These are phyloP conservation scores for Callyntrura sp. DNA, from an alignment of 2,888 invertebrate genomes.

Conservation along the genomic window DNA sequence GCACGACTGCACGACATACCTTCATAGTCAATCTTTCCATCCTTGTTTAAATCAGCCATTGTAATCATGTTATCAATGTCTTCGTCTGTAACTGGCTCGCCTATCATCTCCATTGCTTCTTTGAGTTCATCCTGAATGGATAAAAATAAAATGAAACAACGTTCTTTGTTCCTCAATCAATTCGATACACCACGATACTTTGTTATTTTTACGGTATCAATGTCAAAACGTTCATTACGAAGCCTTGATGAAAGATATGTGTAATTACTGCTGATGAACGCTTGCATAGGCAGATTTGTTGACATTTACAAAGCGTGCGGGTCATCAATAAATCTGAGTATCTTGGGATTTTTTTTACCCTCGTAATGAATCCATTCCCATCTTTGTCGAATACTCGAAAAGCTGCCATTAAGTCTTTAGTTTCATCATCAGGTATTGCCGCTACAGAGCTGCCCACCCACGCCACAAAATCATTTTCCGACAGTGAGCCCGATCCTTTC, in stretches of 20 bases:
- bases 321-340: too few relatives aligned
- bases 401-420: constrained; percentile 92
- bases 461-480: constrained; percentile 79
- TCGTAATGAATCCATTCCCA: constrained; percentile 94
- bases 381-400: constrained; percentile 96
- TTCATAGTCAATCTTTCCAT: constrained; percentile 93
- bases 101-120: constrained; percentile 93
- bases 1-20: constrained; percentile 87
- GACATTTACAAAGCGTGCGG: not conserved
- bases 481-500: constrained; percentile 71
- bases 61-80: constrained; percentile 91
- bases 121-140: constrained; percentile 91
- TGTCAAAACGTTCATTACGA: constrained; percentile 34
- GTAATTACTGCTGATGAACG: constrained; percentile 20
- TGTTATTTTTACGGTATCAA: constrained; percentile 37
- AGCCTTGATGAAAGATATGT: constrained; percentile 10
- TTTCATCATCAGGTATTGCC: constrained; percentile 67
- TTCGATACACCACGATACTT: not conserved
- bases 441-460: constrained; percentile 78
- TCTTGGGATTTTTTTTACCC: constrained; percentile 79
- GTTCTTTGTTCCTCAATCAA: constrained; percentile 9
- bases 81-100: constrained; percentile 91
- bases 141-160: too few relatives aligned
- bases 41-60: constrained; percentile 92
- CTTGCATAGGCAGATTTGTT: not conserved